phyloP scores from a whole-genome alignment of 2,888 invertebrate genomes.

The Daptonema setosum region DNA sequence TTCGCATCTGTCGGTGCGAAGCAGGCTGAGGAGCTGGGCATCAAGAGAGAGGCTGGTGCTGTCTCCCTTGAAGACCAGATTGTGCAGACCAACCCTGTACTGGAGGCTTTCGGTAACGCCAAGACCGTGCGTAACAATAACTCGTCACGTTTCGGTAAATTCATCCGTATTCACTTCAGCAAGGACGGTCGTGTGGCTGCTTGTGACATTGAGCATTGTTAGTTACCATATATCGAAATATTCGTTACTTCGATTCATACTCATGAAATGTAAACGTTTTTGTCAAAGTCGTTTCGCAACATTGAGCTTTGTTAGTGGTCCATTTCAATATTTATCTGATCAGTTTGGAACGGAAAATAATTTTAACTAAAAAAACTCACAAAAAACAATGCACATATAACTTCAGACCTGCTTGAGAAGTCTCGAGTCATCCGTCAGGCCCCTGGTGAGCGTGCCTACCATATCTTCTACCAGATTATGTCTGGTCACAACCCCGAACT shows the following conservation, averaged over 20 bases:
- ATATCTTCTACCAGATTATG: conserved; percentile 99
- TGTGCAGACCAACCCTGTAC: conserved; percentile 95
- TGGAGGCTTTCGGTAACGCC: conserved; percentile 98
- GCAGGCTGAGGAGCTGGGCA: conserved; percentile 9
- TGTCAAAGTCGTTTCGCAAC: background rate
- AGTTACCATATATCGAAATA: no score
- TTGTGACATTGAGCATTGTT: conserved; percentile 99
- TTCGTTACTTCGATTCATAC: no score
- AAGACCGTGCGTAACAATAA: conserved; percentile 99
- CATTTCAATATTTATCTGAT: background rate
- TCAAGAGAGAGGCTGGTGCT: no score
- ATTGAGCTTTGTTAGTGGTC: background rate
- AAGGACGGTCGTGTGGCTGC: conserved; percentile 97
- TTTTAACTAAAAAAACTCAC: background rate
- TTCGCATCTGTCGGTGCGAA: conserved; percentile 48
- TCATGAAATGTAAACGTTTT: background rate
- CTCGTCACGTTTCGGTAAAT: conserved; percentile 99
- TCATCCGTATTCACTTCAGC: conserved; percentile 99
- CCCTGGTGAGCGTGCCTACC: conserved; percentile 84
- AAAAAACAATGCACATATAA: background rate
- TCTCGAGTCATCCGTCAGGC: conserved; percentile 97
- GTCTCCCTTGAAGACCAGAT: conserved; percentile 96
- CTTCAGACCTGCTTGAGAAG: conserved; percentile 85
- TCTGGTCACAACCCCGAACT: no score
- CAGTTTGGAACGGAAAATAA: no score